Percentiles rank a stretch among this genome's conserved stretches.
Evolutionary conservation across 1,140 invertebrate genomes (phyloP).

Genomic region (Meloidogyne exigua): DNA sequence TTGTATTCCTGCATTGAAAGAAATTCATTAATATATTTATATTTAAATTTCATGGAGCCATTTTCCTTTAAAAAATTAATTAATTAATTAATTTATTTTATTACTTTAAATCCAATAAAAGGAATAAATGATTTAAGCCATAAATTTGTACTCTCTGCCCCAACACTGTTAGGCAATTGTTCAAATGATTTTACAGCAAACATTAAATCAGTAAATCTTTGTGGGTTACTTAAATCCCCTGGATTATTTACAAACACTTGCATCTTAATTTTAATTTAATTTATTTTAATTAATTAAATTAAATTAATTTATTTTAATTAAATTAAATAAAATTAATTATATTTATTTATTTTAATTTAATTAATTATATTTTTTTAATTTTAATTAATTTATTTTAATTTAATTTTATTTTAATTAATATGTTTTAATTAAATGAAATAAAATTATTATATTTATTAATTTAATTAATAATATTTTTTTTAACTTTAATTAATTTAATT

Average conservation of each 20-base stretch:
- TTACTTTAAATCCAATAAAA: constrained; percentile 50
- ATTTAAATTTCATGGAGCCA: constrained; percentile 61
- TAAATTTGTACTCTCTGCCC: constrained; percentile 58
- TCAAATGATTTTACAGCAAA: constrained; percentile 55
- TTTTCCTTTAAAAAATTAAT: constrained; percentile 39
- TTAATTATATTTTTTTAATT: no score
- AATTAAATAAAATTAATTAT: no score
- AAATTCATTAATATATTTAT: constrained; percentile 61
- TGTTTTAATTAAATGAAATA: no score
- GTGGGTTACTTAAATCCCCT: constrained; percentile 52
- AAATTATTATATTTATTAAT: not conserved
- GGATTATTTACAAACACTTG: constrained; percentile 60
- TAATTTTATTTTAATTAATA: no score
- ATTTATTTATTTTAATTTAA: no score
- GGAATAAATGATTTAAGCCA: constrained; percentile 58
- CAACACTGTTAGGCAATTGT: constrained; percentile 51
- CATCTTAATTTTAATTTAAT: constrained; percentile 28
- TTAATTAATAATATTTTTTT: no score
- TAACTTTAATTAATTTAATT: no score
- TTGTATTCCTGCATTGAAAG: constrained; percentile 51
- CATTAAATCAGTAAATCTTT: constrained; percentile 55
- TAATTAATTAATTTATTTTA: not conserved
- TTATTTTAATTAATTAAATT: no score
- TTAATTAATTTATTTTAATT: no score
- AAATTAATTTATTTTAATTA: no score